Evolutionary conservation across 2,113 vertebrate species (phyloP), one percentile per base, ranked within the genome.

Genomic region (Serilophus lunatus): DNA sequence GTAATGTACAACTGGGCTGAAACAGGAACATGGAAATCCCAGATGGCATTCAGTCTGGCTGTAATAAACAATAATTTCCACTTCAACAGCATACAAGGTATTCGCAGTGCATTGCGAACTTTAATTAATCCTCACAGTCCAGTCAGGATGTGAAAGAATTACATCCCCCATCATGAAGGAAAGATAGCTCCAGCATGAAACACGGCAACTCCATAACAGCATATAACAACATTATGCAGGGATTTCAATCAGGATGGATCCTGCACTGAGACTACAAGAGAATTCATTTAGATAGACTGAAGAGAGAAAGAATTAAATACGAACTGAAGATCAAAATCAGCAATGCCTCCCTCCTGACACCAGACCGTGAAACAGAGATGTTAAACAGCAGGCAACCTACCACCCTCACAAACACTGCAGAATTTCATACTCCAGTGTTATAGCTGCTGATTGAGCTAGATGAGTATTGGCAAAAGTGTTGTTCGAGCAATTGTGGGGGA

Each of bases 391-490:
- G 83, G 65, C 45, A 70, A 68, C 76, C 93, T 53, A 82, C 54
- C 75, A 76, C 70, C 77, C 33, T 63, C 4, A 3, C 87, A 40
- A 36, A 19, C 65, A n/a, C 64, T 1, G 9, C 75, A 42, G 90
- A 82, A 94, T 93, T 95, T 77, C 70, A 31, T 89, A 66, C 49
- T 77, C 81, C 76, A n/a, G 57, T 5, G 6, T 95, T 82, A 60
- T 2, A 75, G 88, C 89, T 93, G 38, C 93, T 82, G 84, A 91
- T 86, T 92, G 95, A 95, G 81, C 84, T 82, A 90, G 90, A 97
- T 71, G 83, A 95, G 72, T 96, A 93, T 92, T 96, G 96, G 96
- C 95, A 95, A 95, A 95, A 82, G 49, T 18, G 16, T 33, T 88
- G 78, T 92, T 95, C 5, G 20, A 95, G 85, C 93, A 92, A 56